Evolutionary conservation across 2,113 vertebrate genomes (phyloP), one percentile per base, ranked within the genome.

Genomic region (Rissa tridactyla): DNA sequence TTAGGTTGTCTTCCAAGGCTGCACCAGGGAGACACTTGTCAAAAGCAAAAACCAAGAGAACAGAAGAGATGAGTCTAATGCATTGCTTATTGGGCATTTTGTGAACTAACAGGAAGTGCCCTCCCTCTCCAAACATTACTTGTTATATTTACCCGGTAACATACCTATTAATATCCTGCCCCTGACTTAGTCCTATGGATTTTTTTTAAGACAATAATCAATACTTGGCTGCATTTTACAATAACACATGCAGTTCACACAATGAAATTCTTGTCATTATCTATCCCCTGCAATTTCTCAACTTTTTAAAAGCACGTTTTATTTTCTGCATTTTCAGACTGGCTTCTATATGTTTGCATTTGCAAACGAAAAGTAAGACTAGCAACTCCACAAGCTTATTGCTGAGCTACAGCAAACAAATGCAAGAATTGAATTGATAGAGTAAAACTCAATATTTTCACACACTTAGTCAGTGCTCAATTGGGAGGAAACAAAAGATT

Each of bases 141-240:
- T 47, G 36, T 40, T 85, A 57, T 27, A 44, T 73, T 84, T 88
- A 91, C n/a, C 49, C 32, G 38, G 18, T 71, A 65, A 38, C 8
- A 11, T 49, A 51, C 10, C 47, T 80, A 78, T 61, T 86, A 65
- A 91, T 87, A 92, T 36, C 38, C 36, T 81, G 27, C 38, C 71
- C 21, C 60, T 94, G 52, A 79, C 65, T 81, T 76, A 46, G 10
- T 44, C 27, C 72, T 71, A 61, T 22, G 11, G 13, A 61, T 36
- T 42, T 94, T 96, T 81, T 30, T 90, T 30, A 75, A 86, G 47
- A 30, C 32, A n/a, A 47, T 47, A 88, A 71, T 90, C 71, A 88
- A 89, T 80, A 94, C 15, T 82, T 83, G 71, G 36, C 46, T 90
- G 70, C 30, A 60, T 86, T 94, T 87, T 90, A 84, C 85, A 92